These are phyloP conservation scores for Cosmopolites sordidus DNA, from an alignment of 2,888 invertebrate genomes.

Conservation along the genomic window DNA sequence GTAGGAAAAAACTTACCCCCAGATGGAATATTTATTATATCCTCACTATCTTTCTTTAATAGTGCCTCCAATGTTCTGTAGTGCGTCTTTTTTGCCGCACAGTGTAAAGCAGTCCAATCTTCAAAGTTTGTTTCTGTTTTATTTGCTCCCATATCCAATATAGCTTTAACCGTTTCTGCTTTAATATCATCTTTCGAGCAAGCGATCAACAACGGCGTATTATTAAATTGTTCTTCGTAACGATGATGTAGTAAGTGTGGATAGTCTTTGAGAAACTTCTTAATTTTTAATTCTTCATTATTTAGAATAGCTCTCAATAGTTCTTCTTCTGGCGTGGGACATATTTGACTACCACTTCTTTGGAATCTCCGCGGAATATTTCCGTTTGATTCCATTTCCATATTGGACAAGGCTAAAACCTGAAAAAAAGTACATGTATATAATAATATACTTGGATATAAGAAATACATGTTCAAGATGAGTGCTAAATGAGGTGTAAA, in stretches of 20 bases:
- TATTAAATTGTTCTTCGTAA: conserved; percentile 54
- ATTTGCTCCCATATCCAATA: conserved; percentile 59
- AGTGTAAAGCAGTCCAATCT: conserved; percentile 62
- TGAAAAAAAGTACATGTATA: too few species aligned
- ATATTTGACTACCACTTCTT: conserved; percentile 27
- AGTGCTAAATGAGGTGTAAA: too few species aligned
- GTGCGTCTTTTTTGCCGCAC: conserved; percentile 55
- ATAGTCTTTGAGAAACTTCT: conserved; percentile 50
- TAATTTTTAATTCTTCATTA: conserved; percentile 54
- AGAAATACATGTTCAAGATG: too few species aligned
- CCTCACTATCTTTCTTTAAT: conserved; percentile 40
- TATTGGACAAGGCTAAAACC: too few species aligned
- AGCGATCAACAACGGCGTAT: conserved; percentile 48
- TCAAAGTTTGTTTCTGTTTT: conserved; percentile 52
- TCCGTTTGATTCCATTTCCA: neutral
- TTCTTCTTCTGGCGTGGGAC: conserved; percentile 39
- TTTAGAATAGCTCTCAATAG: conserved; percentile 53
- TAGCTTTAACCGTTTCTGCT: conserved; percentile 54
- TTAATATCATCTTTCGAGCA: conserved; percentile 56
- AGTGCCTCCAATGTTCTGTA: conserved; percentile 49
- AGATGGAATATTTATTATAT: conserved; percentile 17
- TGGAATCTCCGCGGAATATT: conserved; percentile 11
- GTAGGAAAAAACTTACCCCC: conserved; percentile 20
- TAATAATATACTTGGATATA: too few species aligned
- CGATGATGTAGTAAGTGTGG: conserved; percentile 54